Conservation (phyloP, 2,797 vertebrate genomes). For the Buceros bicornis region DNA sequence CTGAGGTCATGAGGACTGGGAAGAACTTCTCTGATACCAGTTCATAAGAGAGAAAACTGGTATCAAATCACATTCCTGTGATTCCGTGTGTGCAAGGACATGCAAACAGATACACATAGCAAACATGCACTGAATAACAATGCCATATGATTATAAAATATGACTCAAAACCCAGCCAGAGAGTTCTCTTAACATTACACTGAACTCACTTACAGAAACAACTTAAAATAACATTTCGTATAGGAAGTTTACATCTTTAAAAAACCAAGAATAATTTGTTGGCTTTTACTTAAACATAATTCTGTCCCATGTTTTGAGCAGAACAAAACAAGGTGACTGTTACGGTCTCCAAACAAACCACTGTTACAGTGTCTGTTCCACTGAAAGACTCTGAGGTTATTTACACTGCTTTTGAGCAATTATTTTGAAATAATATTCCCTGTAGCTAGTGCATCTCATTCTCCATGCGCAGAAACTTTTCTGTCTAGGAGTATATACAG, state of each 20-base stretch:
- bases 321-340: not conserved
- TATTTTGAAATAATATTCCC: not conserved
- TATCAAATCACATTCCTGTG: not conserved
- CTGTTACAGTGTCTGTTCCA: not conserved
- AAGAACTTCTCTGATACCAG: not conserved
- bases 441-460: not conserved
- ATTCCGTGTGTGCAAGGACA: not conserved
- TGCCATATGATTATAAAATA: not conserved
- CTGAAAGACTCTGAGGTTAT: not conserved
- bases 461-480: not conserved
- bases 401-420: not conserved
- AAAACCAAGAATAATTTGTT: not conserved
- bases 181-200: not conserved
- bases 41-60: rapidly evolving
- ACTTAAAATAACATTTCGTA: not conserved
- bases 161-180: not conserved
- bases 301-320: not conserved
- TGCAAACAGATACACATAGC: not conserved
- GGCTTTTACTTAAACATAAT: not conserved
- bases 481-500: not conserved
- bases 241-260: not conserved
- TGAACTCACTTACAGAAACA: not conserved
- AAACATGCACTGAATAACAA: not conserved
- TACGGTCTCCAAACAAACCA: not conserved
- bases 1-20: not conserved